Evolutionary conservation across 2,888 invertebrate genomes (phyloP), one percentile per base, ranked within the genome.

Genomic region (Nemotelus nigrinus): DNA sequence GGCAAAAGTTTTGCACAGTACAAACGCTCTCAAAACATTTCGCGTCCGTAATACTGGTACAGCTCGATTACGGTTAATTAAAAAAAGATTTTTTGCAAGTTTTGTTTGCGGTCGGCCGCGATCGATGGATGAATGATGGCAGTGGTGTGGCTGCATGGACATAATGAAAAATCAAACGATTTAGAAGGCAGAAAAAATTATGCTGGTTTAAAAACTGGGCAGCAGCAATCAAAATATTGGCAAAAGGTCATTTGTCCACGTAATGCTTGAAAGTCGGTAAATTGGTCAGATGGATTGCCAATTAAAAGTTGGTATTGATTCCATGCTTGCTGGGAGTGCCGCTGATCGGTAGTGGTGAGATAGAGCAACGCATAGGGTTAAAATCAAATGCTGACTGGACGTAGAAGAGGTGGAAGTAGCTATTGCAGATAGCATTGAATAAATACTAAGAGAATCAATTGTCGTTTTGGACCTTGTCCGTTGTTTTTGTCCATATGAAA

Each of bases 161-260:
- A 8, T 50, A 50, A 50, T 50, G 50, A 8, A 50, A 8, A 7
- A 50, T 50, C 50, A 8, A 50, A 8, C 6, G 8, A 58, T 41
- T 7, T 41, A 41, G 41, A 43, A 3, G 39, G 41, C 25, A 60
- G 41, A 60, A 60, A 60, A 39, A 39, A 39, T 10, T 7, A 25
- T 57, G 58, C n/a, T 60, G 60, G 60, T 43, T 43, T 39, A 60
- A 60, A 60, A 60, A 60, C 39, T 7, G 39, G 41, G 60, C 60
- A 25, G 60, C 60, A 60, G 39, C 41, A 41, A 60, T 60, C 60
- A 60, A 60, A 60, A 60, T 60, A 60, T 60, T 60, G 60, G 60
- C 60, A 60, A 60, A 60, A 60, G 60, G 60, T 60, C 60, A 60
- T 60, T 60, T 60, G 60, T 60, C 60, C 60, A 60, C 60, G 60